These are phyloP conservation scores for Puntigrus tetrazona DNA, from an alignment of 2,113 vertebrate species.

Conservation along the genomic window DNA sequence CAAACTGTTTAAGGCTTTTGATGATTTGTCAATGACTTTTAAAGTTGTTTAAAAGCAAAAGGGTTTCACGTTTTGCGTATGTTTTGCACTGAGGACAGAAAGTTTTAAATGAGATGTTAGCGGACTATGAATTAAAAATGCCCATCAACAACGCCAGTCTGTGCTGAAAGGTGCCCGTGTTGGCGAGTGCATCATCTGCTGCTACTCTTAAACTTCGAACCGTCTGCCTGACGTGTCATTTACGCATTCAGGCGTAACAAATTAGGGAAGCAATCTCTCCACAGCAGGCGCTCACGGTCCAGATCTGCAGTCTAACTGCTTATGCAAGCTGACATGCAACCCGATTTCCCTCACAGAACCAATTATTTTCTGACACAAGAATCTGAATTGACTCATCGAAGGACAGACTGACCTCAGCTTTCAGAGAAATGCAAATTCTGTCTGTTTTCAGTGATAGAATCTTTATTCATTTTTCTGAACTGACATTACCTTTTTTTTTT, in stretches of 20 bases:
- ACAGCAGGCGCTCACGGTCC: slow-evolving; percentile 19
- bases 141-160: not conserved
- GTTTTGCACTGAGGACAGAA: not conserved
- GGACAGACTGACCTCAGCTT: not conserved
- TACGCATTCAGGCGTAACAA: slow-evolving; percentile 5
- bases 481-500: not conserved
- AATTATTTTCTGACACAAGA: slow-evolving; percentile 51
- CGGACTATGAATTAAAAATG: not conserved
- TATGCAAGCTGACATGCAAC: slow-evolving; percentile 47
- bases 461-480: not conserved
- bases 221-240: slow-evolving; percentile 18
- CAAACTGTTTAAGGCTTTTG: not conserved
- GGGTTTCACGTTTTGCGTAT: not conserved
- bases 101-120: not conserved
- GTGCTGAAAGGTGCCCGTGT: not conserved
- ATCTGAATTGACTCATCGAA: slow-evolving; percentile 11
- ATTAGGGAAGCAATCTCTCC: slow-evolving; percentile 33
- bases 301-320: slow-evolving; percentile 31
- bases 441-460: not conserved
- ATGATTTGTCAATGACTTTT: not conserved
- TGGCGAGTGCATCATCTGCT: not conserved
- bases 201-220: not conserved
- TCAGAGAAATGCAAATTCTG: slow-evolving; percentile 13
- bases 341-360: slow-evolving; percentile 29
- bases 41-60: not conserved